These are phyloP conservation scores for Perithous albicinctus DNA, from an alignment of 2,888 invertebrate species.

Conservation along the genomic window DNA sequence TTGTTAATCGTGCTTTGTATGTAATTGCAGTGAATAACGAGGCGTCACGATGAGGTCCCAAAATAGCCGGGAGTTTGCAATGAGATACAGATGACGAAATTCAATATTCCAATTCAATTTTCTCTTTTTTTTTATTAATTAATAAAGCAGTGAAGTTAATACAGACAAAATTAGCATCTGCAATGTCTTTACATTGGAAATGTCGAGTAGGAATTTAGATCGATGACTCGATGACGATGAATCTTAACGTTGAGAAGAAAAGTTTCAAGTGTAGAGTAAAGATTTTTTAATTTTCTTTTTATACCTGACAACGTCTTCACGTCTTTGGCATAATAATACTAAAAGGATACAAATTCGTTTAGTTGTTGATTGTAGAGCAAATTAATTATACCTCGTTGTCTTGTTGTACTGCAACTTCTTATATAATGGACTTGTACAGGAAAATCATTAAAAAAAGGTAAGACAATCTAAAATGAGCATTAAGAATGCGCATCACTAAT, in stretches of 20 bases:
- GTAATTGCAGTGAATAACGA: conserved; percentile 29
- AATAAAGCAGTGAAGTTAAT: neutral
- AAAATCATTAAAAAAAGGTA: conserved; percentile 51
- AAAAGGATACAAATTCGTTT: neutral
- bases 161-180: neutral
- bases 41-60: conserved; percentile 40
- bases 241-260: neutral
- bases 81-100: conserved; percentile 55
- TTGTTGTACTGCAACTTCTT: neutral
- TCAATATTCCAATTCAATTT: conserved; percentile 8
- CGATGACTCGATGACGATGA: neutral
- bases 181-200: neutral
- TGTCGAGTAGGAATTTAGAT: neutral
- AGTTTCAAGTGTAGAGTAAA: neutral
- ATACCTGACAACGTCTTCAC: neutral
- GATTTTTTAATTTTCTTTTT: neutral
- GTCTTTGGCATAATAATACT: neutral
- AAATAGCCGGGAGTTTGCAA: conserved; percentile 24
- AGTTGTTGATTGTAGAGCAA: neutral
- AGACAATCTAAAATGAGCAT: neutral
- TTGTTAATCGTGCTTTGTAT: neutral
- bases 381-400: conserved; percentile 14
- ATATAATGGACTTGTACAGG: conserved; percentile 58
- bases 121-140: neutral
- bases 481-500: neutral